Evolutionary conservation across 1,140 invertebrate genomes (phyloP).

Genomic region (Monomorium pharaonis): DNA sequence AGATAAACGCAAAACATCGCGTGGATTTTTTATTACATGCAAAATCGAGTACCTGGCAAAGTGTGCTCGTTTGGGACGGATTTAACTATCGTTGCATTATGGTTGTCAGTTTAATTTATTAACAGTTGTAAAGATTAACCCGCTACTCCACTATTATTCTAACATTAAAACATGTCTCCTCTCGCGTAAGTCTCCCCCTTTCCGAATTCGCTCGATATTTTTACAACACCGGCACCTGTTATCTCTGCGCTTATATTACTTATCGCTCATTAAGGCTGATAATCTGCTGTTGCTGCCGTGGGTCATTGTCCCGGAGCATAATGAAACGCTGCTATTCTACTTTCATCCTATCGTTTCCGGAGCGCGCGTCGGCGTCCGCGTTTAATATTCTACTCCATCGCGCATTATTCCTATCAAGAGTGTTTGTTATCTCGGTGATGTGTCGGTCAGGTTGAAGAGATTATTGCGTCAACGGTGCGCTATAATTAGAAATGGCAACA

Average conservation of each 20-base stretch:
- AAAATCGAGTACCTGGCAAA: no score
- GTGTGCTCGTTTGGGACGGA: background rate
- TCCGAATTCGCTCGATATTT: constrained; percentile 7
- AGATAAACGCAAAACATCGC: no score
- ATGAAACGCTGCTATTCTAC: constrained; percentile 57
- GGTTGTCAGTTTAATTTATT: background rate
- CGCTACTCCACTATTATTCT: background rate
- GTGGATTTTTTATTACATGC: no score
- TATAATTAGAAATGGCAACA: background rate
- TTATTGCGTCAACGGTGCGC: constrained; percentile 17
- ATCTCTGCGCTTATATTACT: constrained; percentile 43
- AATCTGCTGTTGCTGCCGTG: constrained; percentile 29
- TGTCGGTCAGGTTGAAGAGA: constrained; percentile 28
- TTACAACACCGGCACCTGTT: constrained; percentile 33
- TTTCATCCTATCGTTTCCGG: constrained; percentile 66
- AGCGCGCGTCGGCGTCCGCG: constrained; percentile 30
- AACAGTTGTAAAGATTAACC: constrained; percentile 1
- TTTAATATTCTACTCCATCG: constrained; percentile 44
- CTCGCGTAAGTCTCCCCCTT: background rate
- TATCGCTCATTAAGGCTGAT: constrained; percentile 46
- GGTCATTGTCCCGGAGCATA: constrained; percentile 58
- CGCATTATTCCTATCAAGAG: constrained; percentile 44
- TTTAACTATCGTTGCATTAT: background rate
- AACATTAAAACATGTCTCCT: background rate
- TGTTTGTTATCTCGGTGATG: constrained; percentile 40